These are phyloP conservation scores for Meleagris gallopavo DNA, from an alignment of 2,113 vertebrate species.

Conservation along the genomic window DNA sequence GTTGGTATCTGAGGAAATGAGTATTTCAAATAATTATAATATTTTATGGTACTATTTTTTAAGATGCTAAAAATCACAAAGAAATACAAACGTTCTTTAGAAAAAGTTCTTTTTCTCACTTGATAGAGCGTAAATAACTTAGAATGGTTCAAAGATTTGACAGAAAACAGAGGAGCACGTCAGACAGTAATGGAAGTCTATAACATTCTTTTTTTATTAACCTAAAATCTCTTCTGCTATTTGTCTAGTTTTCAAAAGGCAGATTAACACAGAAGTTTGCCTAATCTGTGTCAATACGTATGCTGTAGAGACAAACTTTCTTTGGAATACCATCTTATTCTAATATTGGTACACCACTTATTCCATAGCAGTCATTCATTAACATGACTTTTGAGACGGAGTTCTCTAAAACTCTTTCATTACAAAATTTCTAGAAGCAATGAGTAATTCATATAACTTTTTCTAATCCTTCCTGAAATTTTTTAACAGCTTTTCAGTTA, in stretches of 20 bases:
- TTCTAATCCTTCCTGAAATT: background rate
- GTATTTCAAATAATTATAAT: background rate
- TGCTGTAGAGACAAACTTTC: background rate
- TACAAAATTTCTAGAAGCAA: background rate
- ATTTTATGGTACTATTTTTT: background rate
- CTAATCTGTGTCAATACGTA: background rate
- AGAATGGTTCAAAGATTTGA: background rate
- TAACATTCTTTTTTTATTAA: background rate
- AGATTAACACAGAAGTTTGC: background rate
- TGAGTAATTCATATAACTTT: constrained; percentile 19
- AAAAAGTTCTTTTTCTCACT: background rate
- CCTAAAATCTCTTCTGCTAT: background rate
- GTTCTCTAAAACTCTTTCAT: constrained; percentile 2
- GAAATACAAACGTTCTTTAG: background rate
- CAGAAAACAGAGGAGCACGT: background rate
- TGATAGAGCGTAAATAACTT: background rate
- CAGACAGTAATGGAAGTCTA: background rate
- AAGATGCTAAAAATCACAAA: background rate
- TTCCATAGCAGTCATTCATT: background rate
- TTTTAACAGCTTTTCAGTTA: background rate
- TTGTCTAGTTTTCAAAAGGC: background rate
- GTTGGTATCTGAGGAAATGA: background rate
- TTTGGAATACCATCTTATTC: background rate
- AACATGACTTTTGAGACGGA: background rate
- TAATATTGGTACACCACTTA: background rate